Percentiles rank a stretch among this genome's conserved stretches.
Conservation (phyloP, 2,113 vertebrate species). For the Salvelinus fontinalis region DNA sequence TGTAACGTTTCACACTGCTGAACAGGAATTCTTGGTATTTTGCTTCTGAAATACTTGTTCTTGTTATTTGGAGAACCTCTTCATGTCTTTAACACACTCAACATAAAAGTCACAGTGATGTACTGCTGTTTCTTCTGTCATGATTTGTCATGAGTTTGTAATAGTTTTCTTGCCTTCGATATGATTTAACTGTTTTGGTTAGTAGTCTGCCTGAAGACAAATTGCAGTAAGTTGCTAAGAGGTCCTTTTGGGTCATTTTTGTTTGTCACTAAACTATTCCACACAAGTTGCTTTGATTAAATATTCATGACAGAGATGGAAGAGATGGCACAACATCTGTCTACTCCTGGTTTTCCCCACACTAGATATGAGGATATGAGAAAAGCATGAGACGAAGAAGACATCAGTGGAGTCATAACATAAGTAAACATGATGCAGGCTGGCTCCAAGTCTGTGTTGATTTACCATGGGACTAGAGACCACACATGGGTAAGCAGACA, state of each 20-base stretch:
- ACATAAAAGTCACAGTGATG: too few relatives aligned
- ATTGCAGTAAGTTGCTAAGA: background rate
- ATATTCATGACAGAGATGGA: slow-evolving; percentile 20
- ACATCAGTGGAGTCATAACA: background rate
- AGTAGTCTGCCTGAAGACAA: slow-evolving; percentile 7
- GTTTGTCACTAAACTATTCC: slow-evolving; percentile 3
- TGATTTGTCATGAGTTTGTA: too few relatives aligned
- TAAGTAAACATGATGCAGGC: background rate
- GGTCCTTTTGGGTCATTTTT: slow-evolving; percentile 24
- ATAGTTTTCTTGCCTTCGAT: too few relatives aligned
- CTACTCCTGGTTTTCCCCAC: background rate
- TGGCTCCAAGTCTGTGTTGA: background rate
- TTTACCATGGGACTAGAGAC: background rate
- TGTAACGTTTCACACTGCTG: slow-evolving; percentile 2
- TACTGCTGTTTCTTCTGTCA: too few relatives aligned
- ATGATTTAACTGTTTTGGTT: too few relatives aligned
- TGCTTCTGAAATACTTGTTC: slow-evolving; percentile 28
- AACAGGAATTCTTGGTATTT: slow-evolving; percentile 29
- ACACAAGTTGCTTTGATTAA: slow-evolving; percentile 6
- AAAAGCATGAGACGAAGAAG: background rate
- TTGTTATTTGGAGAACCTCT: too few relatives aligned
- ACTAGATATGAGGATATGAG: background rate
- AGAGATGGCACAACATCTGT: background rate
- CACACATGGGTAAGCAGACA: background rate
- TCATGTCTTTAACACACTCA: too few relatives aligned